phyloP scores from a whole-genome alignment of 2,888 invertebrate species.

The Eupeodes luniger region DNA sequence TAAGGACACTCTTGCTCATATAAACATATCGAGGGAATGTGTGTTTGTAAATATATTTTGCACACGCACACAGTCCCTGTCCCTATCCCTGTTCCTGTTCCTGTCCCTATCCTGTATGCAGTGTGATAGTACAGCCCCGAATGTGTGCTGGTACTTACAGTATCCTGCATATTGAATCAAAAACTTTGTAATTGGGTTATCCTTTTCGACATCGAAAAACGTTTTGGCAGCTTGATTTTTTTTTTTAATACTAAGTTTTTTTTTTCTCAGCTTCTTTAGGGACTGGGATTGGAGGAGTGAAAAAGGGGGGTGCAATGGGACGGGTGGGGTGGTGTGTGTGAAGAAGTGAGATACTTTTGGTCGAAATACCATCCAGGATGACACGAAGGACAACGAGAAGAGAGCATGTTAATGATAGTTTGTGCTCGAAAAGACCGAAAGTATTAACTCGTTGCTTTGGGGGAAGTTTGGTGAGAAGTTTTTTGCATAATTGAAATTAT shows the following conservation, averaged over 20 bases:
- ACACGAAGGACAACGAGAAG: background rate
- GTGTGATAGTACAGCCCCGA: conserved; percentile 46
- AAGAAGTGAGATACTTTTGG: background rate
- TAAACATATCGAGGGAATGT: background rate
- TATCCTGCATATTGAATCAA: conserved; percentile 75
- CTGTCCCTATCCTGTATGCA: background rate
- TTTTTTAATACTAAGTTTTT: background rate
- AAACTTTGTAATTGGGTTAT: conserved; percentile 76
- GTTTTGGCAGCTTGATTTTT: conserved; percentile 58
- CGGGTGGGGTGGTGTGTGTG: background rate
- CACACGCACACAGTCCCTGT: background rate
- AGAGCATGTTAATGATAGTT: conserved; percentile 58
- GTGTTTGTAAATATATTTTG: conserved; percentile 18
- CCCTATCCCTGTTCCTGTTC: background rate
- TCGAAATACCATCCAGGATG: background rate
- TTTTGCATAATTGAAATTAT: conserved; percentile 67
- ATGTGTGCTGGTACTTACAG: conserved; percentile 63
- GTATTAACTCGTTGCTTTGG: conserved; percentile 59
- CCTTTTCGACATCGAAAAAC: conserved; percentile 76
- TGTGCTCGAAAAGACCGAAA: conserved; percentile 32
- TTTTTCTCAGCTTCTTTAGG: conserved; percentile 5
- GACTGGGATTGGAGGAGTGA: background rate
- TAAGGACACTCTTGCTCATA: background rate
- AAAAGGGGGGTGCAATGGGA: too few species aligned
- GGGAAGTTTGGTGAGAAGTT: conserved; percentile 51